Percentiles rank a stretch among this genome's conserved stretches.
Evolutionary conservation across 2,888 invertebrate genomes (phyloP).

Genomic region (Dryomyza anilis): DNA sequence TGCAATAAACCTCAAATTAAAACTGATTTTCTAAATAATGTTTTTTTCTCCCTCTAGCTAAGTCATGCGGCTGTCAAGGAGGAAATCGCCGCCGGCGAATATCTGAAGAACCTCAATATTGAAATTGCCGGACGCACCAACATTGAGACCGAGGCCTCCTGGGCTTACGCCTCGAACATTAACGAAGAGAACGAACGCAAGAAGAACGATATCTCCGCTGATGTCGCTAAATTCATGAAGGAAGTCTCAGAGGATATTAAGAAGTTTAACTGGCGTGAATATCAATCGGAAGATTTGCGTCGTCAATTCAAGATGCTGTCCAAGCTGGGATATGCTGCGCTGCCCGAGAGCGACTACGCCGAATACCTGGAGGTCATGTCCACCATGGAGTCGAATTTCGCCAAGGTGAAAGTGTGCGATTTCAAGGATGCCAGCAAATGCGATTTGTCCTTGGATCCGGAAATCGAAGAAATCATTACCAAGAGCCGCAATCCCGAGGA

Average conservation of each 20-base stretch:
- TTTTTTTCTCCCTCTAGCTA: slow-evolving; percentile 35
- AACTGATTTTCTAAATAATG: neutral
- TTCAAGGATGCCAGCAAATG: slow-evolving; percentile 69
- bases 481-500: slow-evolving; percentile 78
- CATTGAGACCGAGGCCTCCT: slow-evolving; percentile 68
- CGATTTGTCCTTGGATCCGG: slow-evolving; percentile 75
- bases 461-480: slow-evolving; percentile 72
- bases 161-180: slow-evolving; percentile 79
- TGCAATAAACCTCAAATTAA: neutral
- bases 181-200: slow-evolving; percentile 72
- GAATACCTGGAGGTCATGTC: slow-evolving; percentile 68
- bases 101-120: slow-evolving; percentile 68
- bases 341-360: slow-evolving; percentile 72
- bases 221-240: slow-evolving; percentile 59
- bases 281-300: slow-evolving; percentile 70
- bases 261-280: slow-evolving; percentile 75
- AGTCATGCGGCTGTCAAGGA: slow-evolving; percentile 45
- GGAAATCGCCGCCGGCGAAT: slow-evolving; percentile 67
- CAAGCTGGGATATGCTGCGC: slow-evolving; percentile 73
- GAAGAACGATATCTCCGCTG: slow-evolving; percentile 56
- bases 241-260: slow-evolving; percentile 47
- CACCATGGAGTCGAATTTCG: slow-evolving; percentile 77
- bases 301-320: slow-evolving; percentile 79
- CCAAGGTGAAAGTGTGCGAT: slow-evolving; percentile 79
- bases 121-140: slow-evolving; percentile 67